Evolutionary conservation across 1,140 invertebrate species (phyloP), one percentile per base, ranked within the genome.

Genomic region (Cepaea nemoralis): DNA sequence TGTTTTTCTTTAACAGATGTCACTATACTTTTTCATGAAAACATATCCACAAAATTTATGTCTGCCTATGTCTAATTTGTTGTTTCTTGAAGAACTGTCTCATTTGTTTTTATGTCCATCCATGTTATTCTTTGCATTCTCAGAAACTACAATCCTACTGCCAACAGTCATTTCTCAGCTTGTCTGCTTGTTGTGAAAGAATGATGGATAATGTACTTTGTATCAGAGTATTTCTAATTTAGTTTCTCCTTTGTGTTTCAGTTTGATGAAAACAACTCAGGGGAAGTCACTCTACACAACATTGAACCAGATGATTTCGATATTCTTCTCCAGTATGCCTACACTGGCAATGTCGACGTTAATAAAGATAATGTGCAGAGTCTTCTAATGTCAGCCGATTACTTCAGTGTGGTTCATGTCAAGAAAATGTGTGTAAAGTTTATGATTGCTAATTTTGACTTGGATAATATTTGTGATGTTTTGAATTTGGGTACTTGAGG

Each of bases 401-500:
- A 78, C 40, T 66, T 78, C n/a, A 40, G 39, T 45, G 33, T 78
- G n/a, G 63, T 6, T 14, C 24, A 40, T 69, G 77, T 78, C 16
- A 78, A 69, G 40, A 22, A 48, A 27, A 50, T 24, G 19, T 78
- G 77, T 48, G 33, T 39, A 12, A 67, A n/a, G 35, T 78, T 42
- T 31, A 78, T 78, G 77, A 45, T 39, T 35, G 24, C n/a, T 37
- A 50, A 69, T 48, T 27, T 69, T 1, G 77, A 69, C 27, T 27
- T 35, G 27, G 77, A 78, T 33, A 69, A 78, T 45, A 31, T 78
- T 35, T 78, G 77, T 69, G 59, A 78, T 69, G 77, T 63, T 67
- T 22, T 78, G 19, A 6, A 10, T 8, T 78, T 78, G 42, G 39
- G 12, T 0, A 31, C n/a, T n/a, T 67, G 1, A 37, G 48, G 24